Conservation (phyloP, 2,113 vertebrate species). For the Pseudorhombus dupliciocellatus region DNA sequence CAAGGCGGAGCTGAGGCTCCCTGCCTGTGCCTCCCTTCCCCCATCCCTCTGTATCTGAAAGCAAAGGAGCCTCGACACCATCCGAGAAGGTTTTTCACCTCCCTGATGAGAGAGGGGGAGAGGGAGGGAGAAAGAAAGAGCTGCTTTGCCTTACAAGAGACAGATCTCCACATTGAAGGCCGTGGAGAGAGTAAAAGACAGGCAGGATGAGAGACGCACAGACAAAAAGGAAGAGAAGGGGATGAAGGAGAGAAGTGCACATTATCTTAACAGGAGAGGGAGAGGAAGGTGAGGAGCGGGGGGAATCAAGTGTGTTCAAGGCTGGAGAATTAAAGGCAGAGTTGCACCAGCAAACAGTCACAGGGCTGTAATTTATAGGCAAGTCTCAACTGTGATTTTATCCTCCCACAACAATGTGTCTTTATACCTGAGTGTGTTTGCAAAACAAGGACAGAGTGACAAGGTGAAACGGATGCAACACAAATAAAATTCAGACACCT, state of each 20-base stretch:
- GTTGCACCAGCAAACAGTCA: slow-evolving; percentile 39
- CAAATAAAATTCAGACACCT: not conserved
- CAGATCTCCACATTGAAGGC: slow-evolving; percentile 30
- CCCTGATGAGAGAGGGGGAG: slow-evolving; percentile 41
- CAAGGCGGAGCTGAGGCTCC: slow-evolving; percentile 79
- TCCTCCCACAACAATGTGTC: slow-evolving; percentile 17
- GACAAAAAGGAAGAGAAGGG: slow-evolving; percentile 13
- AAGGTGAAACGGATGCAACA: not conserved
- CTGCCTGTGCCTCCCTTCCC: slow-evolving; percentile 60
- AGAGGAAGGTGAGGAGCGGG: slow-evolving; percentile 1
- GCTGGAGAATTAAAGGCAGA: slow-evolving; percentile 42
- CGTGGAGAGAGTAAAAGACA: not conserved
- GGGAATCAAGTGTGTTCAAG: slow-evolving; percentile 19
- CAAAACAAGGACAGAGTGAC: not conserved
- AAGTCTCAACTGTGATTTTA: slow-evolving; percentile 55
- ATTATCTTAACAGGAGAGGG: too few relatives aligned
- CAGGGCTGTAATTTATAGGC: slow-evolving; percentile 54
- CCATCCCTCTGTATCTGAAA: slow-evolving; percentile 66
- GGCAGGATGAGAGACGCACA: not conserved
- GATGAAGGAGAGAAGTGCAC: slow-evolving; percentile 23
- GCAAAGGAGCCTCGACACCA: slow-evolving; percentile 59
- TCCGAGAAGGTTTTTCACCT: slow-evolving; percentile 68
- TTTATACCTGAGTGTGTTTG: slow-evolving; percentile 32
- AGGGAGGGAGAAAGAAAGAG: not conserved
- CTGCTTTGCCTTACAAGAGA: slow-evolving; percentile 30